Conservation (phyloP, 2,888 invertebrate genomes). For the Agrochola macilenta region DNA sequence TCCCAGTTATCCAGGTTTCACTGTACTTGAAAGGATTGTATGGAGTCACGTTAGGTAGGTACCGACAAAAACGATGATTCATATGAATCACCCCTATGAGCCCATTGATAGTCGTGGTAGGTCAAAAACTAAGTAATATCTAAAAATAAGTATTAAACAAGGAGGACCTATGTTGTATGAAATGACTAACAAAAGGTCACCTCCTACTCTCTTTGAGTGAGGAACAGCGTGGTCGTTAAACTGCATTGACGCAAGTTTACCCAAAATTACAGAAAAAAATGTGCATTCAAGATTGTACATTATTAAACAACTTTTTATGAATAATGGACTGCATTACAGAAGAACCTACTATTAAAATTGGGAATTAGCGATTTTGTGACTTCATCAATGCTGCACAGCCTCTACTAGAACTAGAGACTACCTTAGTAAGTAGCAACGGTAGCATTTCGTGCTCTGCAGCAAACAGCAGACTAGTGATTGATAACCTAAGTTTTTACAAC, state of each 20-base stretch:
- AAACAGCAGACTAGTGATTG: not conserved
- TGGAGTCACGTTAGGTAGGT: conserved; percentile 17
- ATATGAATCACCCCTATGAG: conserved; percentile 43
- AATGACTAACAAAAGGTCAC: conserved; percentile 34
- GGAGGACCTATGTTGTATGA: conserved; percentile 10
- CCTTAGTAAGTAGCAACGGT: not conserved
- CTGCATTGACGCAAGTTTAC: conserved; percentile 24
- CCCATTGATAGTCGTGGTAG: conserved; percentile 30
- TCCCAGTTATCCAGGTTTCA: too few relatives aligned
- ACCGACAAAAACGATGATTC: conserved; percentile 22
- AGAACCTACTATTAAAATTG: not conserved
- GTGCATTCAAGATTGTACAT: not conserved
- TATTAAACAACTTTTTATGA: not conserved
- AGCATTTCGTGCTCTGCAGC: not conserved
- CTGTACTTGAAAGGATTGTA: not conserved
- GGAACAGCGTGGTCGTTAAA: conserved; percentile 30
- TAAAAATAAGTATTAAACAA: conserved; percentile 50
- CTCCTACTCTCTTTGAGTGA: conserved; percentile 19
- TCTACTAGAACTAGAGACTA: not conserved
- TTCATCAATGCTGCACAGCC: not conserved
- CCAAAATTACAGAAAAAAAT: not conserved
- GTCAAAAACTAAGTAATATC: conserved; percentile 47
- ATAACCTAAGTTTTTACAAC: not conserved
- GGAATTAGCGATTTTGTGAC: not conserved
- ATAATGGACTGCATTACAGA: not conserved